Percentiles rank a stretch among this genome's conserved stretches.
These are phyloP conservation scores for Microcebus ravelobensis DNA, from an alignment of 2,113 vertebrate species.

Conservation along the genomic window DNA sequence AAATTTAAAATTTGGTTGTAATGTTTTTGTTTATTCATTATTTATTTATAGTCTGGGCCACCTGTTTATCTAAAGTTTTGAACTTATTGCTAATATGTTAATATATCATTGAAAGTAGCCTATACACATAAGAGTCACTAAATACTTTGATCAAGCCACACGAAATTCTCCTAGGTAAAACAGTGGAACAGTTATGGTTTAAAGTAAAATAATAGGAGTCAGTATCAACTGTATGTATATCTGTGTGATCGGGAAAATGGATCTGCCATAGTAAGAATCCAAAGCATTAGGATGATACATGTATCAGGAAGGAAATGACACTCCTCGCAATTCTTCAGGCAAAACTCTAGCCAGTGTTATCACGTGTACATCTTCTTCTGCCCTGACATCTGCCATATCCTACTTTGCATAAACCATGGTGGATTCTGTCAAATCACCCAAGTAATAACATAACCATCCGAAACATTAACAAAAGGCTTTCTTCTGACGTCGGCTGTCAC, in stretches of 20 bases:
- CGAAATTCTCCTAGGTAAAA: not conserved
- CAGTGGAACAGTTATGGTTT: not conserved
- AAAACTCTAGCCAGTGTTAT: not conserved
- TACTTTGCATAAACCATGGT: slow-evolving; percentile 54
- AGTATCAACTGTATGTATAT: not conserved
- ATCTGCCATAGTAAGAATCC: not conserved
- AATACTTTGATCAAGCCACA: not conserved
- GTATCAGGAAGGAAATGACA: not conserved
- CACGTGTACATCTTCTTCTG: not conserved
- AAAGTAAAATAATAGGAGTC: not conserved
- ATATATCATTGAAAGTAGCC: not conserved
- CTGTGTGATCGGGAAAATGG: not conserved
- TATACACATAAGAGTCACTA: not conserved
- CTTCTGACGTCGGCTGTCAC: slow-evolving; percentile 72
- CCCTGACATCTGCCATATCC: slow-evolving; percentile 50
- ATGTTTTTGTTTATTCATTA: not conserved
- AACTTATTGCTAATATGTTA: not conserved
- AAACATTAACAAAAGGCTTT: slow-evolving; percentile 58
- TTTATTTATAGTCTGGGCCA: not conserved
- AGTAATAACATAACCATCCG: slow-evolving; percentile 54
- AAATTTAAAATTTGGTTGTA: not conserved
- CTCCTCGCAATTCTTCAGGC: not conserved
- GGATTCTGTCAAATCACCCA: slow-evolving; percentile 48
- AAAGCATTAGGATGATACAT: not conserved
- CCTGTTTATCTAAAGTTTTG: not conserved